Base-by-base conservation (phyloP, 1,140 invertebrate genomes). In the Ips nitidus region DNA sequence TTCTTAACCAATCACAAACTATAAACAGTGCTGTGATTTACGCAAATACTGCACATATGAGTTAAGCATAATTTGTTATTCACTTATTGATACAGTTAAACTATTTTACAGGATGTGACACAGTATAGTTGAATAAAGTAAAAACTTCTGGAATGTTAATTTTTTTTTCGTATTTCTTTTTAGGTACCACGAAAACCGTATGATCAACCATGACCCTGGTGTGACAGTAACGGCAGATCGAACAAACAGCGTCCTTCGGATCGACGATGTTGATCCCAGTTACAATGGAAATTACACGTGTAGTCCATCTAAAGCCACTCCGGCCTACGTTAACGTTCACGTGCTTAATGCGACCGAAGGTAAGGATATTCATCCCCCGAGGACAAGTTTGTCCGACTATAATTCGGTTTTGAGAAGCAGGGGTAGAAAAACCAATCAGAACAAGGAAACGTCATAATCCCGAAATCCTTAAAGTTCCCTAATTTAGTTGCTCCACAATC, bases 151-250 rank as follows among this genome's bases (percentile, higher is more conserved):
- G 22, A 22, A 22, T 22, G 22, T 22, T 22, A 22, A 22, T 22
- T 22, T 22, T 37, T 55, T 55, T 6, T 55, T 55, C 2, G 37
- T 22, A 55, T 37, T 22, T 52, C 41, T 41, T 64, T 64, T 58
- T 52, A 70, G 90, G 69, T 91, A 90, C 80, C 89, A 89, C 76
- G 86, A 89, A 72, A 84, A 84, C 59, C 84, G 85, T 71, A 90
- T 90, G 88, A 89, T 90, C 71, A 90, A 90, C 76, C 90, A 90
- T 79, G 88, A 90, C 75, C 81, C 82, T 8, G 80, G 79, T 1
- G 83, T 75, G 73, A 80, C 57, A 73, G 83, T 77, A 75, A 81
- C 71, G 74, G 80, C 71, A 63, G 82, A 70, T 81, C 81, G 56
- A 76, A 81, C 75, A 80, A 80, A 68, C 41, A 85, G 86, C 62